Evolutionary conservation across 1,140 invertebrate genomes (phyloP), one percentile per base, ranked within the genome.

Genomic region (Halictus rubicundus): DNA sequence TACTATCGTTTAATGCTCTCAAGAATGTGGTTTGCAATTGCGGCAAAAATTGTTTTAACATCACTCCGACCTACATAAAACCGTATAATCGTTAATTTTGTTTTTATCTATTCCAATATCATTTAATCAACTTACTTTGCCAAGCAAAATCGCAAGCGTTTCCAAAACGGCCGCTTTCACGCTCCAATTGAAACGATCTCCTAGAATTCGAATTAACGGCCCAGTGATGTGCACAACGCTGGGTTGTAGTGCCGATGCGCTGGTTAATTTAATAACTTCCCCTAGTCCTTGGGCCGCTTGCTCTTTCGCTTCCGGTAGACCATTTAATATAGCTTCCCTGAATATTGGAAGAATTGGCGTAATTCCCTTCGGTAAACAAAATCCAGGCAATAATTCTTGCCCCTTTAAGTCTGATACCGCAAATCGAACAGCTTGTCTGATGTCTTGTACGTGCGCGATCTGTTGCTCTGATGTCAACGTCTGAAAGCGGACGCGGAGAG

Each of bases 1-100:
- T 97, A 37, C 96, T 95, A 92, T 99, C 99, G 91, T 97, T 96
- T 25, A 99, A 93, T 6, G 98, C 96, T 94, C 99, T 99, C 19
- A 99, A 94, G 92, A 99, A 99, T 7, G 99, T 99, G 25, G 98
- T 99, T 94, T 99, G 98, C 14, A 99, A 94, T 94, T 99, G 99
- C 16, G 99, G 99, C 87, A 99, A 94, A 93, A 99, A 99, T 90
- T 99, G 98, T 93, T 99, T 99, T 90, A 99, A 92, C 95, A 98
- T 97, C 14, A 96, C 94, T 23, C 98, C 97, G 78, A 98, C 97
- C 96, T 97, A 86, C 10, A 85, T 83, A 87, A 82, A 70, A 74
- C 6, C 10, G 39, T 23, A 49, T 3, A 49, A n/a, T n/a, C 27
- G 10, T 27, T 7, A 59, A 46, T 57, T 73, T 39, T 25, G 0